Conservation (phyloP, 2,888 invertebrate genomes). For the Pyrrhosoma nymphula region DNA sequence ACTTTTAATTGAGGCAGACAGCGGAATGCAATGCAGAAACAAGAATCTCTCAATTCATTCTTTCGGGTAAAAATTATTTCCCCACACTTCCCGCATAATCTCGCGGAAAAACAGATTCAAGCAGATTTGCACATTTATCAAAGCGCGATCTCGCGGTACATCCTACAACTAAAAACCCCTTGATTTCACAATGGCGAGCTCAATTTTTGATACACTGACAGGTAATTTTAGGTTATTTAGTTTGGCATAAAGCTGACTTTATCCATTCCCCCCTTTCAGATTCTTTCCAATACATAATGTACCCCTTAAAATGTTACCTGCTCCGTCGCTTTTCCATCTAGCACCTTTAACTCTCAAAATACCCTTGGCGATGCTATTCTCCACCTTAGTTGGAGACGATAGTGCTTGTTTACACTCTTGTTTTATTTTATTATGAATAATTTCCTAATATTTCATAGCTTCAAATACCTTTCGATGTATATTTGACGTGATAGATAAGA, state of each 20-base stretch:
- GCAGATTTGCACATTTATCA: too few relatives aligned
- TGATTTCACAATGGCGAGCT: conserved; percentile 55
- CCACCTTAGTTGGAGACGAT: not conserved
- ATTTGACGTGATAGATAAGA: not conserved
- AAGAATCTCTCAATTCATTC: too few relatives aligned
- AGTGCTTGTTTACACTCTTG: not conserved
- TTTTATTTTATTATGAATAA: not conserved
- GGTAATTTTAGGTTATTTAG: not conserved
- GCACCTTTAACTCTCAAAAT: not conserved
- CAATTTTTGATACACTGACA: conserved; percentile 60
- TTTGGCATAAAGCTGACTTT: not conserved
- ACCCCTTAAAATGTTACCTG: not conserved
- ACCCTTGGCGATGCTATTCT: not conserved
- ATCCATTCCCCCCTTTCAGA: not conserved
- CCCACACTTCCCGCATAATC: too few relatives aligned
- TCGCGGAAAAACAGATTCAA: too few relatives aligned
- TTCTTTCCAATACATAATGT: not conserved
- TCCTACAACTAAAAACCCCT: conserved; percentile 41
- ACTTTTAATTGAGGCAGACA: too few relatives aligned
- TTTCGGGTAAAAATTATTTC: too few relatives aligned
- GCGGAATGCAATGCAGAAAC: too few relatives aligned
- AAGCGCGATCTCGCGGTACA: conserved; percentile 54
- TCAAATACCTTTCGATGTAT: not conserved
- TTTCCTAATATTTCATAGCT: too few relatives aligned
- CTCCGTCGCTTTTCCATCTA: not conserved